Percentiles rank a stretch among this genome's conserved stretches.
These are phyloP conservation scores for Lineus longissimus DNA, from an alignment of 1,140 invertebrate species.

Conservation along the genomic window DNA sequence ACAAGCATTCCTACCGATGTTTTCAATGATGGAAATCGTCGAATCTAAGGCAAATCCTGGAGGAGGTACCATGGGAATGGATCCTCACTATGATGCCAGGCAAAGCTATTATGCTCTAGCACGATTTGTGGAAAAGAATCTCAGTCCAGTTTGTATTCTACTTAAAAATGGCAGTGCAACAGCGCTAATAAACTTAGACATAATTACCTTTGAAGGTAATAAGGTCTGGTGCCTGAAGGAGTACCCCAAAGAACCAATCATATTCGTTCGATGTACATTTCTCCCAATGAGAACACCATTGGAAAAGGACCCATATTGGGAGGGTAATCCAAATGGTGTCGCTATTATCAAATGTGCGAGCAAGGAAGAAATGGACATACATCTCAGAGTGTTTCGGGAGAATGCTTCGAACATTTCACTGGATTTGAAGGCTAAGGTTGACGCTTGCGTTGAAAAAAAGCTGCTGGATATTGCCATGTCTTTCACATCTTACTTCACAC, in stretches of 20 bases:
- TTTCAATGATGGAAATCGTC: not conserved
- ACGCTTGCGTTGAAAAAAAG: too few relatives aligned
- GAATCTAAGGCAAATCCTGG: not conserved
- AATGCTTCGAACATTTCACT: too few relatives aligned
- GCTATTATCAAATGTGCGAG: not conserved
- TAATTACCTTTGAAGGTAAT: too few relatives aligned
- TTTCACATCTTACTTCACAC: not conserved
- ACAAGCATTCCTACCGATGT: not conserved
- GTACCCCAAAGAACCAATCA: too few relatives aligned
- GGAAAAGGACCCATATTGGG: too few relatives aligned
- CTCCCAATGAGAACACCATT: too few relatives aligned
- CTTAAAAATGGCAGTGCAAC: not conserved
- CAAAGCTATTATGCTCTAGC: not conserved
- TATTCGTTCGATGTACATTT: too few relatives aligned
- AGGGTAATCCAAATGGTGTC: not conserved
- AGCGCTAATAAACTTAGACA: not conserved
- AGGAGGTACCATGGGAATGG: not conserved
- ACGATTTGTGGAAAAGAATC: too few relatives aligned
- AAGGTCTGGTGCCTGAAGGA: too few relatives aligned
- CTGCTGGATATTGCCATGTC: too few relatives aligned
- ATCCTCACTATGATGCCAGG: not conserved
- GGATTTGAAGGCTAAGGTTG: too few relatives aligned
- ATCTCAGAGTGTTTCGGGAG: not conserved
- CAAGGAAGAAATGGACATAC: not conserved
- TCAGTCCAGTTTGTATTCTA: too few relatives aligned